Conservation (phyloP, 2,797 vertebrate species). For the Phrynocephalus vlangalii region DNA sequence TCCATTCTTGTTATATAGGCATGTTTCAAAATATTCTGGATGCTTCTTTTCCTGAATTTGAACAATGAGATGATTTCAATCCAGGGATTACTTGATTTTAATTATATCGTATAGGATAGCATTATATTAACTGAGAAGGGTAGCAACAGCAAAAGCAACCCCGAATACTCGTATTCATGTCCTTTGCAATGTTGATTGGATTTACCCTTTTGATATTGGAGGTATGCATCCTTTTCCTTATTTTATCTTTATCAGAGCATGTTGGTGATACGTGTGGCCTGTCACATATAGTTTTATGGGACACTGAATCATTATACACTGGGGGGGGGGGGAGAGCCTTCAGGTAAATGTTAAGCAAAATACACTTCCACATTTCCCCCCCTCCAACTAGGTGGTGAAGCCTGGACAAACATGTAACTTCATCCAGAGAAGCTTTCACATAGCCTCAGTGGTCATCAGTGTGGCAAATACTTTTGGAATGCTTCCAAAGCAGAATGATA, state of each 20-base stretch:
- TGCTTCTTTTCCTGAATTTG: neutral
- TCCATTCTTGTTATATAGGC: conserved; percentile 60
- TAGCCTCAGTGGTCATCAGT: neutral
- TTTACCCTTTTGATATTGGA: neutral
- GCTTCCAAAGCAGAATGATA: neutral
- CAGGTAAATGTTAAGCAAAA: neutral
- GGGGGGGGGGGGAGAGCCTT: neutral
- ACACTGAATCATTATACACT: neutral
- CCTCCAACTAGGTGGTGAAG: neutral
- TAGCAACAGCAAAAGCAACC: neutral
- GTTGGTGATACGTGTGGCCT: neutral
- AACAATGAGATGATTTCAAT: neutral
- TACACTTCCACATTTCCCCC: neutral
- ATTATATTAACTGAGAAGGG: neutral
- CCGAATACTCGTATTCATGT: too few species aligned
- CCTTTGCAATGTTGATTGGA: neutral
- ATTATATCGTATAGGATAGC: neutral
- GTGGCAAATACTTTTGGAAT: neutral
- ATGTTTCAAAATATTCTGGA: conserved; percentile 22
- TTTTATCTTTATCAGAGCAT: neutral
- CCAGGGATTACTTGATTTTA: neutral
- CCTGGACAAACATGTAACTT: neutral
- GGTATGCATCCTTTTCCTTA: neutral
- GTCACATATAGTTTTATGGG: neutral
- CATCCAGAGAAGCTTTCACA: neutral